These are phyloP conservation scores for Tetraodon nigroviridis DNA, from an alignment of 2,113 vertebrate species.

Conservation along the genomic window DNA sequence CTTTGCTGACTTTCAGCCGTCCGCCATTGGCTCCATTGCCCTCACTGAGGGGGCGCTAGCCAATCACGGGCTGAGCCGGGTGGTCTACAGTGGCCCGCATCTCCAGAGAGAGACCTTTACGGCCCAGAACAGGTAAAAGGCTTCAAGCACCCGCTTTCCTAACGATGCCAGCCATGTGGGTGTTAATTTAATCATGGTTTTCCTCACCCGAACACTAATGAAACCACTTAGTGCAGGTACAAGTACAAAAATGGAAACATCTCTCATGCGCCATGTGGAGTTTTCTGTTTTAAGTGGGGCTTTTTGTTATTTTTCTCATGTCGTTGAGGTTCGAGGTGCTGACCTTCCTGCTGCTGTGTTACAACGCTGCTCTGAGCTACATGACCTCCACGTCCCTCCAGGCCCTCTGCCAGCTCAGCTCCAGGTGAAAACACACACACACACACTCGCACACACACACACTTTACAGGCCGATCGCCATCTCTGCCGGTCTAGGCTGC, in stretches of 20 bases:
- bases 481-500: not conserved
- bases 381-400: slow-evolving; percentile 89
- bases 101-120: slow-evolving; percentile 95
- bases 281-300: slow-evolving; percentile 6
- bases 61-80: slow-evolving; percentile 89
- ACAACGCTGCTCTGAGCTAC: slow-evolving; percentile 91
- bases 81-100: slow-evolving; percentile 94
- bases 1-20: slow-evolving; percentile 74
- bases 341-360: slow-evolving; percentile 93
- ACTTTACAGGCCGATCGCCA: not conserved
- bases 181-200: too few species aligned
- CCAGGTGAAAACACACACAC: slow-evolving; percentile 81
- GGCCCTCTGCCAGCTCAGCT: slow-evolving; percentile 92
- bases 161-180: too few species aligned
- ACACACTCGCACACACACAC: not conserved
- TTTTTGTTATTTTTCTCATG: too few species aligned
- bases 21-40: slow-evolving; percentile 92
- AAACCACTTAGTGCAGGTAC: too few species aligned
- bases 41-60: slow-evolving; percentile 94
- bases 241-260: too few species aligned
- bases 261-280: not conserved
- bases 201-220: too few species aligned
- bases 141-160: too few species aligned
- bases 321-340: slow-evolving; percentile 89
- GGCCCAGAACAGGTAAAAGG: slow-evolving; percentile 88